Percentiles rank a stretch among this genome's conserved stretches.
phyloP scores from a whole-genome alignment of 1,140 invertebrate genomes.

The Hormaphis cornu region DNA sequence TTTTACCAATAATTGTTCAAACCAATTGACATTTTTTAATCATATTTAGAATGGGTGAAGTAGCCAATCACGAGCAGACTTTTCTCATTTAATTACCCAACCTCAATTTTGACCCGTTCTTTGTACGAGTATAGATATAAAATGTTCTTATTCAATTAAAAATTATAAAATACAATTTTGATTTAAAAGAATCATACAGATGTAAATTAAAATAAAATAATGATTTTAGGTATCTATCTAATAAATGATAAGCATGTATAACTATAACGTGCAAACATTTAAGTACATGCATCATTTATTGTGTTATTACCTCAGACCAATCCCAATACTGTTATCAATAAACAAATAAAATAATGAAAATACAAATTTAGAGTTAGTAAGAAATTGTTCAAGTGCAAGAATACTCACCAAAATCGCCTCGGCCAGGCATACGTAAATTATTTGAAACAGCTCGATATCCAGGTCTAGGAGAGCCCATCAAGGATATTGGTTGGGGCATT shows the following conservation, averaged over 20 bases:
- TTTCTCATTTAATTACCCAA: too few species aligned
- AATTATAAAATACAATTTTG: too few species aligned
- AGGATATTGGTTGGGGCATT: constrained; percentile 52
- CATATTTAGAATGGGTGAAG: too few species aligned
- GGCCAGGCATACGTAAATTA: constrained; percentile 63
- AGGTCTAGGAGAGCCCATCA: constrained; percentile 41
- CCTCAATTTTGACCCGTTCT: too few species aligned
- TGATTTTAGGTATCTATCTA: too few species aligned
- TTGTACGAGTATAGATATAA: too few species aligned
- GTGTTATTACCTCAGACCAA: constrained; percentile 31
- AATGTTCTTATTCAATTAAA: too few species aligned
- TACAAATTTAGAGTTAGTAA: neutral
- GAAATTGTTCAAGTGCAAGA: neutral
- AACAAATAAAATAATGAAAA: constrained; percentile 28
- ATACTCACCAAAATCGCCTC: constrained; percentile 77
- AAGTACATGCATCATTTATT: constrained; percentile 22
- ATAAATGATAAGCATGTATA: neutral
- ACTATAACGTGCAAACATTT: neutral
- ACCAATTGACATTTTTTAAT: too few species aligned
- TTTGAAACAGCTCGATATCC: constrained; percentile 39
- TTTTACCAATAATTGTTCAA: too few species aligned
- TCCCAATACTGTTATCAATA: constrained; percentile 27
- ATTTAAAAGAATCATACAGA: too few species aligned
- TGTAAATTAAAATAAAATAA: too few species aligned
- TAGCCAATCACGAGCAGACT: too few species aligned